These are phyloP conservation scores for Oeneis ivallda DNA, from an alignment of 2,888 invertebrate genomes.

Conservation along the genomic window DNA sequence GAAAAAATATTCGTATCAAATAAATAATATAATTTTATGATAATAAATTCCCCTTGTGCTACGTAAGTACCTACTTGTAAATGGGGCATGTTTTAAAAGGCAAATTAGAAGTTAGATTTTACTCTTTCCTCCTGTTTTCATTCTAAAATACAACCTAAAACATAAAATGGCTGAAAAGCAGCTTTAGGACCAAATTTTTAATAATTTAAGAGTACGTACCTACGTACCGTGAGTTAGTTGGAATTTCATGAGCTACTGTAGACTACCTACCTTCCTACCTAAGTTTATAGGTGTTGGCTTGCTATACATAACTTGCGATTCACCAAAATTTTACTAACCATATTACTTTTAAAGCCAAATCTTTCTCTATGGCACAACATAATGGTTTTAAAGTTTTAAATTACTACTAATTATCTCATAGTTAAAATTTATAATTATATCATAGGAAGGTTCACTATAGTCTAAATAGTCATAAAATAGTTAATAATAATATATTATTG, in stretches of 20 bases:
- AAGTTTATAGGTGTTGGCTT: too few relatives aligned
- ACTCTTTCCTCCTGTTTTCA: slow-evolving; percentile 7
- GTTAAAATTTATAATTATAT: too few relatives aligned
- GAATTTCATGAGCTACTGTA: neutral
- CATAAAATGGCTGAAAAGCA: slow-evolving; percentile 1
- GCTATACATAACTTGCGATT: neutral
- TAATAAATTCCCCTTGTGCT: neutral
- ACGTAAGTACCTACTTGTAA: neutral
- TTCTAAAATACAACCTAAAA: neutral
- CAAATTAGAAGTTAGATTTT: slow-evolving; percentile 9
- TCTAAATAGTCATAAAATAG: too few relatives aligned
- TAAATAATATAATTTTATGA: too few relatives aligned
- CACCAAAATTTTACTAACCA: neutral
- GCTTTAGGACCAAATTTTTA: neutral
- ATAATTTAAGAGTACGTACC: slow-evolving; percentile 2
- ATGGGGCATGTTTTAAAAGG: slow-evolving; percentile 1
- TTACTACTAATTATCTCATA: too few relatives aligned
- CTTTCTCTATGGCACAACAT: too few relatives aligned
- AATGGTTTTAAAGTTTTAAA: too few relatives aligned
- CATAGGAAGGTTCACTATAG: too few relatives aligned
- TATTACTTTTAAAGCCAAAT: too few relatives aligned
- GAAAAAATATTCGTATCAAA: too few relatives aligned
- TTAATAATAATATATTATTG: too few relatives aligned
- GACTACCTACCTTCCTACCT: neutral
- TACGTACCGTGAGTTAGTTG: too few relatives aligned